phyloP scores from a whole-genome alignment of 2,888 invertebrate genomes.

The Conops quadrifasciatus region DNA sequence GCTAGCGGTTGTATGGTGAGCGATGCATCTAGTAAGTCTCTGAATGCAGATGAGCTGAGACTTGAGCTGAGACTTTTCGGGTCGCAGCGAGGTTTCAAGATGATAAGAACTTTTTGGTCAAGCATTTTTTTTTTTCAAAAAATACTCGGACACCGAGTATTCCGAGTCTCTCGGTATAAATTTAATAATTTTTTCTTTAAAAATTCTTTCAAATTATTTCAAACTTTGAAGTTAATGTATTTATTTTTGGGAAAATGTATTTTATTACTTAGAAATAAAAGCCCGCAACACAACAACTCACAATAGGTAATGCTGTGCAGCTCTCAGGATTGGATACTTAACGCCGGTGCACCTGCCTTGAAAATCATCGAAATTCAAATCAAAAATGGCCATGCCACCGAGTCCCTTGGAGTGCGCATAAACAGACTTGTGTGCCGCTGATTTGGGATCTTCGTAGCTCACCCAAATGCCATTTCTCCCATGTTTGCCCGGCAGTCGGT shows the following conservation, averaged over 20 bases:
- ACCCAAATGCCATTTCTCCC: constrained; percentile 82
- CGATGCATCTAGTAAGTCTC: no score
- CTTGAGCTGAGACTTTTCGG: no score
- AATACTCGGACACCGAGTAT: no score
- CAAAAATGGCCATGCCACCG: constrained; percentile 79
- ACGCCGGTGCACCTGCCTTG: constrained; percentile 81
- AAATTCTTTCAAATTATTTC: neutral
- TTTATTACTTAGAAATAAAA: no score
- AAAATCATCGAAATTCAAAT: constrained; percentile 83
- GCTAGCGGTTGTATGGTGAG: no score
- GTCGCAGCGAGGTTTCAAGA: no score
- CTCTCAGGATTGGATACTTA: constrained; percentile 80
- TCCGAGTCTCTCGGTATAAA: no score
- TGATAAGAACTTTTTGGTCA: no score
- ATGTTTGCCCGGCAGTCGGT: constrained; percentile 73
- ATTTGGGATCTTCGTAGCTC: constrained; percentile 82
- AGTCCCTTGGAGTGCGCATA: constrained; percentile 78
- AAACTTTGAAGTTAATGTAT: no score
- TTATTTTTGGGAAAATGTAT: no score
- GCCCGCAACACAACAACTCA: neutral
- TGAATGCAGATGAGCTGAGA: no score
- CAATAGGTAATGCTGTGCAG: constrained; percentile 74
- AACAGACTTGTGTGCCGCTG: constrained; percentile 79
- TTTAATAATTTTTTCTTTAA: neutral
- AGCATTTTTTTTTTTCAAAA: no score